Conservation (phyloP, 1,140 invertebrate species). For the Diprion similis region DNA sequence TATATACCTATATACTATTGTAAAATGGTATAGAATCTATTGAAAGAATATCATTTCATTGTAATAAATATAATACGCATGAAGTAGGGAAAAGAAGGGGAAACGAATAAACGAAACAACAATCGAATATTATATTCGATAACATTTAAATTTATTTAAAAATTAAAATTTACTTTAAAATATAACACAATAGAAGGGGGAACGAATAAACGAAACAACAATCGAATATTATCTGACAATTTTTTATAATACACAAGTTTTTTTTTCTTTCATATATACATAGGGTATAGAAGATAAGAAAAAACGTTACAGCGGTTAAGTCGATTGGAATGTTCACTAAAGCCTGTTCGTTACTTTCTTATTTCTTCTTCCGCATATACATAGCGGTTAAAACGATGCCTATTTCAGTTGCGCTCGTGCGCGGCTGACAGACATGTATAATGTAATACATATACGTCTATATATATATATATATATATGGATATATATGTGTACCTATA, state of each 20-base stretch:
- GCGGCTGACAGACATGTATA: neutral
- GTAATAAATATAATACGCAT: no score
- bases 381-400: no score
- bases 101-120: neutral
- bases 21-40: no score
- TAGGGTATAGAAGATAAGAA: conserved; percentile 3
- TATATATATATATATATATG: neutral
- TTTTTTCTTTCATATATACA: conserved; percentile 10
- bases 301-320: neutral
- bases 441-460: neutral
- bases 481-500: neutral
- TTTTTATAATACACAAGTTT: neutral
- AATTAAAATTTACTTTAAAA: no score
- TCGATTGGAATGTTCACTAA: no score
- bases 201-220: neutral
- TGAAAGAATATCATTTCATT: no score
- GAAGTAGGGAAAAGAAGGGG: neutral
- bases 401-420: neutral
- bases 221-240: neutral
- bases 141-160: no score
- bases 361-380: no score
- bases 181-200: neutral
- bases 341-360: no score
- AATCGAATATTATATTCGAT: no score
- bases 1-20: no score